These are phyloP conservation scores for Liolophura sinensis DNA, from an alignment of 1,140 invertebrate genomes.

Conservation along the genomic window DNA sequence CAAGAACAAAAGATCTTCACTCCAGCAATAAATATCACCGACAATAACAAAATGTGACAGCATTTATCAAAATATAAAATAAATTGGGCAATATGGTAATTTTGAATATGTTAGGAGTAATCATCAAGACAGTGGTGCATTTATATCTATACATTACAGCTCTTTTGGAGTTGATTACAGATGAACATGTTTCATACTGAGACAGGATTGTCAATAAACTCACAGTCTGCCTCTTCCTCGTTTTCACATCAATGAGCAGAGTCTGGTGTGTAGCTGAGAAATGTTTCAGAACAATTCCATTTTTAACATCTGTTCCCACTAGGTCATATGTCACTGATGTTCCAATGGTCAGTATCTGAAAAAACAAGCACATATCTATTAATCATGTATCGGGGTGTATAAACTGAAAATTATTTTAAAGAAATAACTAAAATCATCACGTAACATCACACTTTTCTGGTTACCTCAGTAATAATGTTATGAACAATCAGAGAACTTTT, in stretches of 20 bases:
- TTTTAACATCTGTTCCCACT: slow-evolving; percentile 39
- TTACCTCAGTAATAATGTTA: neutral
- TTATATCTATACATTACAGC: neutral
- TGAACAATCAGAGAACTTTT: neutral
- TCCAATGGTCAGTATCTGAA: slow-evolving; percentile 51
- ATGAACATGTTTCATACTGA: neutral
- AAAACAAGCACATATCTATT: neutral
- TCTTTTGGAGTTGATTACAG: neutral
- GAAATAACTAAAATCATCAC: neutral
- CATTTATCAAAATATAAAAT: neutral
- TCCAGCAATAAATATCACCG: neutral
- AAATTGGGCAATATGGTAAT: neutral
- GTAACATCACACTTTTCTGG: neutral
- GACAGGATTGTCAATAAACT: slow-evolving; percentile 13
- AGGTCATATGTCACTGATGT: slow-evolving; percentile 48
- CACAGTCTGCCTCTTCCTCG: slow-evolving; percentile 51
- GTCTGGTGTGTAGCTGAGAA: slow-evolving; percentile 54
- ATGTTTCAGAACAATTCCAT: slow-evolving; percentile 56
- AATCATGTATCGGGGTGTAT: too few relatives aligned
- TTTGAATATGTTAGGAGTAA: slow-evolving; percentile 4
- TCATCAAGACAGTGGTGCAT: neutral
- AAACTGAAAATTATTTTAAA: neutral
- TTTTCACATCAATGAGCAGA: slow-evolving; percentile 48
- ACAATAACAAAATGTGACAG: neutral
- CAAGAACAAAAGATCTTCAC: neutral